Conservation (phyloP, 1,140 invertebrate species). For the Diabrotica undecimpunctata region DNA sequence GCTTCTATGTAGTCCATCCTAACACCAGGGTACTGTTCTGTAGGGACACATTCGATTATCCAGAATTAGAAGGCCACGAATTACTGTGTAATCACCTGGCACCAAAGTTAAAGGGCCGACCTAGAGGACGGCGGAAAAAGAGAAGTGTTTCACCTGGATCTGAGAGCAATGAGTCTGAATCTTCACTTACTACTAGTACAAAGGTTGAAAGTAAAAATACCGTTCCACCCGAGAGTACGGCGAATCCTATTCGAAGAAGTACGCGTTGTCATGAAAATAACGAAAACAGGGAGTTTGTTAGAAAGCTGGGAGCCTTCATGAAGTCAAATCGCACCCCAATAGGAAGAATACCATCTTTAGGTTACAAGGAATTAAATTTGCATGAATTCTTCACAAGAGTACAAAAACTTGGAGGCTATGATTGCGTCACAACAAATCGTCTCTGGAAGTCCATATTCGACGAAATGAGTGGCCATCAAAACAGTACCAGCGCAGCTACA, state of each 20-base stretch:
- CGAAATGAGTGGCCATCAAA: conserved; percentile 69
- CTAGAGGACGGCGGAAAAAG: conserved; percentile 69
- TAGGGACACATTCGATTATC: conserved; percentile 85
- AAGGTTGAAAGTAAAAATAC: conserved; percentile 31
- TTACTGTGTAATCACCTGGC: conserved; percentile 89
- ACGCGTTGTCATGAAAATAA: conserved; percentile 44
- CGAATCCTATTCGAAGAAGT: conserved; percentile 32
- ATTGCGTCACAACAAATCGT: conserved; percentile 68
- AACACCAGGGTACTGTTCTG: conserved; percentile 84
- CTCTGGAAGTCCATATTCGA: conserved; percentile 81
- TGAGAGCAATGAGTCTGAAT: conserved; percentile 65
- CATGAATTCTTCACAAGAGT: conserved; percentile 74
- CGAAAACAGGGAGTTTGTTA: conserved; percentile 71
- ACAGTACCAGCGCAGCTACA: conserved; percentile 71
- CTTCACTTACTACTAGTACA: conserved; percentile 45
- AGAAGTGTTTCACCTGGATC: conserved; percentile 62
- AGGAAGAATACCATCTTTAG: conserved; percentile 68
- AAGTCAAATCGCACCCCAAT: conserved; percentile 69
- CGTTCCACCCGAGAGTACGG: not conserved
- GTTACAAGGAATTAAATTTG: conserved; percentile 80
- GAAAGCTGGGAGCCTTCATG: conserved; percentile 69
- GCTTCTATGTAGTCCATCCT: conserved; percentile 65
- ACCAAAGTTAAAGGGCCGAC: conserved; percentile 80
- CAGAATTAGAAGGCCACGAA: conserved; percentile 85
- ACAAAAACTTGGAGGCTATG: conserved; percentile 75